Evolutionary conservation across 2,113 vertebrate species (phyloP).

Genomic region (Pseudonaja textilis): DNA sequence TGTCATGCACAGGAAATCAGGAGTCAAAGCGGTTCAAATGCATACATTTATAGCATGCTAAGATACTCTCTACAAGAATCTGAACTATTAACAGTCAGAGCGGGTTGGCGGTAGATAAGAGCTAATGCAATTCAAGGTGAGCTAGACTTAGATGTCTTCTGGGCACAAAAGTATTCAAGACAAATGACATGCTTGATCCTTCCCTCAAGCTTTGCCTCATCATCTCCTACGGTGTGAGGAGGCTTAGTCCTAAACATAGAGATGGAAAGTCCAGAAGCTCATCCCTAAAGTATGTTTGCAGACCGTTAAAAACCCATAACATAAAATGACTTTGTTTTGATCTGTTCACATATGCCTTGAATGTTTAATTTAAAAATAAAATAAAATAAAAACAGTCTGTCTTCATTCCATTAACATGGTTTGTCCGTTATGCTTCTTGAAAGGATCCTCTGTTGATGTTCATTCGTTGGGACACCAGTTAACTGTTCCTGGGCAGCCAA

Average conservation of each 20-base stretch:
- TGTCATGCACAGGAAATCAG: neutral
- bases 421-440: slow-evolving; percentile 13
- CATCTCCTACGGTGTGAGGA: neutral
- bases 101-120: neutral
- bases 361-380: neutral
- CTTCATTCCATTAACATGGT: neutral
- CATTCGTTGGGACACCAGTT: slow-evolving; percentile 80
- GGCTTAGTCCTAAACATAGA: no score
- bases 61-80: neutral
- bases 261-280: no score
- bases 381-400: neutral
- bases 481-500: slow-evolving; percentile 75
- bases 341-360: neutral
- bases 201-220: neutral
- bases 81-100: neutral
- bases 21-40: neutral
- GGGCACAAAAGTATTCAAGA: neutral
- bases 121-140: neutral
- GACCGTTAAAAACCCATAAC: neutral
- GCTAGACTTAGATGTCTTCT: neutral
- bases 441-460: slow-evolving; percentile 68
- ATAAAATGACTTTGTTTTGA: neutral
- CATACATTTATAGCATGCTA: neutral
- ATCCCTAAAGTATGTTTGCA: neutral
- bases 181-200: neutral